Evolutionary conservation across 2,888 invertebrate species (phyloP).

Genomic region (Mesorhabditis spiculigera): DNA sequence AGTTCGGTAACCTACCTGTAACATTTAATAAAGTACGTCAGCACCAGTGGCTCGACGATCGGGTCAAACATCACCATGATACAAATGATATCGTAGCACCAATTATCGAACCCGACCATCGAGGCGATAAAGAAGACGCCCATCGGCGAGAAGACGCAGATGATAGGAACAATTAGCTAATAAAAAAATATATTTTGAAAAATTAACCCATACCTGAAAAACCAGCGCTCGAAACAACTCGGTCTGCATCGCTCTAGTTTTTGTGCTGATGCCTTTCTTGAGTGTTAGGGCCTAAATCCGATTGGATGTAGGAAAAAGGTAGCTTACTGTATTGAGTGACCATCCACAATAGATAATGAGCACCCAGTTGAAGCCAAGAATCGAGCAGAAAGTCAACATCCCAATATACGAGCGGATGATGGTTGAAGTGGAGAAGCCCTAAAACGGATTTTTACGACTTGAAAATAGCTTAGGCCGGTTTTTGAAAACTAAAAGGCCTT

Average conservation of each 20-base stretch:
- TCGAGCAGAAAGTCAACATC: not conserved
- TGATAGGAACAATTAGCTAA: not conserved
- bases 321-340: not conserved
- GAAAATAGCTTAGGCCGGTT: too few relatives aligned
- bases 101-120: not conserved
- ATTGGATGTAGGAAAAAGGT: too few relatives aligned
- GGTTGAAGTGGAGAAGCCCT: not conserved
- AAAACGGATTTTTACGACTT: too few relatives aligned
- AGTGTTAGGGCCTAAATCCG: too few relatives aligned
- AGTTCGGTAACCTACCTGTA: not conserved
- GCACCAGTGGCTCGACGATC: not conserved
- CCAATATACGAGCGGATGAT: not conserved
- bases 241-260: not conserved
- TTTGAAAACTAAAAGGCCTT: too few relatives aligned
- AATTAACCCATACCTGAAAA: not conserved
- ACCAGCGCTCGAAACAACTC: not conserved
- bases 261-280: not conserved
- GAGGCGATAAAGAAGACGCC: not conserved
- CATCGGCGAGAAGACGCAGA: not conserved
- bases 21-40: not conserved
- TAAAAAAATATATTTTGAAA: not conserved
- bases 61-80: slow-evolving; percentile 6
- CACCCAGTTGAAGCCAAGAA: not conserved
- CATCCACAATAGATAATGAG: slow-evolving; percentile 4
- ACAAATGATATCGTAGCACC: not conserved